Base-by-base conservation (phyloP, 2,888 invertebrate genomes). In the Orthosia gracilis region DNA sequence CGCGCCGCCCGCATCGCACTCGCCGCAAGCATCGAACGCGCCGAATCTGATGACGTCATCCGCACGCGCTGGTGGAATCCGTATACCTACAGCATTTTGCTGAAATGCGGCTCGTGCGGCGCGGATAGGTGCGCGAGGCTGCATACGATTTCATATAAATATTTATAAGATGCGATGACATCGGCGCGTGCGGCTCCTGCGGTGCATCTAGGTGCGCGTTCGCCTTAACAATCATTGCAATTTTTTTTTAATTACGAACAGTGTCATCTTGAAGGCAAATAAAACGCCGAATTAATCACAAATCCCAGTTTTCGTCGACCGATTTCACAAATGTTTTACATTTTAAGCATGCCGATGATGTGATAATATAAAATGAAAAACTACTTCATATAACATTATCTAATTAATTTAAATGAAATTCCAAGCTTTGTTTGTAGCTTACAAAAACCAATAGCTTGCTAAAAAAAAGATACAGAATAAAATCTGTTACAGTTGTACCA, bases 341-440 rank as follows among this genome's bases (percentile, higher is more conserved):
- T 73, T 62, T 11, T 21, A 63, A 82, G 71, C 79, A 54, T 45
- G 50, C 49, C 40, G 50, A 67, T 67, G 58, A 21, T 15, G 31
- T 65, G 47, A 59, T 57, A 58, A 69, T 31, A 26, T 69, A 59
- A 49, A 11, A 66, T 62, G 15, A 58, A 47, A 65, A 50, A 80
- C 63, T 63, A 83, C 40, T 4, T 45, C 21, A 47, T 52, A 54
- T n/a, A 65, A 65, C 9, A 50, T 40, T 31, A 62, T 49, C 64
- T 68, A 80, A 62, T 23, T 52, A 76, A 54, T 57, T 69, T 64
- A 67, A 78, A 70, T 47, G 61, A 79, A 68, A 54, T 2, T 58
- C 61, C 57, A 70, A 83, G 69, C 83, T 80, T 65, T 64, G 4
- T 64, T 55, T 61, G 9, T 67, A 65, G 57, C 61, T 74, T 74